Percentiles rank a stretch among this genome's conserved stretches.
Conservation (phyloP, 2,888 invertebrate species). For the Synergus laeviventris region DNA sequence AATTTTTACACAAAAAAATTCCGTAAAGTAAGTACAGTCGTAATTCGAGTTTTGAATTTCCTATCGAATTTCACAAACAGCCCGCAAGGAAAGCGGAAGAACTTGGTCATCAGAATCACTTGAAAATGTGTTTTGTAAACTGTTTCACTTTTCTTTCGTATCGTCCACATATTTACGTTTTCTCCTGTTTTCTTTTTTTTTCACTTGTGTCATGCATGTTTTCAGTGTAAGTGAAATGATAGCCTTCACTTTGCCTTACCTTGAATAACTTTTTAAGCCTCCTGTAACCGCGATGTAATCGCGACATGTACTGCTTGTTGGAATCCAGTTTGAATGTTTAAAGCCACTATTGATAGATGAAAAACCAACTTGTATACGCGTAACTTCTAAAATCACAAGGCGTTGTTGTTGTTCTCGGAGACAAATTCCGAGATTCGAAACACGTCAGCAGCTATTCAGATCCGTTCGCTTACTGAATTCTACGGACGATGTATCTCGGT, state of each 20-base stretch:
- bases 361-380: constrained; percentile 47
- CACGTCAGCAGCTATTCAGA: constrained; percentile 68
- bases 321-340: constrained; percentile 76
- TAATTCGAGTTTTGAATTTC: not conserved
- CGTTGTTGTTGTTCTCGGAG: constrained; percentile 26
- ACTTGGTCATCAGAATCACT: not conserved
- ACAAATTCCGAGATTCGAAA: constrained; percentile 43
- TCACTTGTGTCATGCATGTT: constrained; percentile 1
- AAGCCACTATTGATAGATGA: constrained; percentile 71
- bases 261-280: constrained; percentile 75
- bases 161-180: constrained; percentile 10
- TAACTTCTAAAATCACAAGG: constrained; percentile 35
- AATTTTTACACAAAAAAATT: not conserved
- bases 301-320: constrained; percentile 76
- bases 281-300: constrained; percentile 75
- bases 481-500: constrained; percentile 67
- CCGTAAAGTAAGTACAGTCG: not conserved
- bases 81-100: too few relatives aligned
- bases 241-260: constrained; percentile 64
- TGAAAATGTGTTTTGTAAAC: not conserved
- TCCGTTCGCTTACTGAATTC: constrained; percentile 74
- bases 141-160: not conserved
- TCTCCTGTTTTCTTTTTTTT: too few relatives aligned
- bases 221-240: not conserved
- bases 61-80: not conserved